Conservation (phyloP, 2,888 invertebrate genomes). For the Aporophyla lueneburgensis region DNA sequence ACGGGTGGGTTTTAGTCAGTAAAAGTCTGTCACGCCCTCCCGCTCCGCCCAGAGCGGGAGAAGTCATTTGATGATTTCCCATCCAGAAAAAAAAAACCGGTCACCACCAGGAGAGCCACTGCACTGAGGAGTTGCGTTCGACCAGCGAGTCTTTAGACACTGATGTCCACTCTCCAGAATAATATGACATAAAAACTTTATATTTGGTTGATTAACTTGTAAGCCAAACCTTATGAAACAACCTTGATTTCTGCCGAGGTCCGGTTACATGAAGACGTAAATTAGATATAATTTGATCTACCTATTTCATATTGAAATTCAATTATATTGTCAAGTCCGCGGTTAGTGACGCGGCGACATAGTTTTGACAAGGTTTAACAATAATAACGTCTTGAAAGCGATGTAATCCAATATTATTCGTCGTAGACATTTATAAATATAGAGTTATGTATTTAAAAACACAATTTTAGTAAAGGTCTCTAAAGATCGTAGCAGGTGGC, state of each 20-base stretch:
- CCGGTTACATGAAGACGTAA: conserved; percentile 39
- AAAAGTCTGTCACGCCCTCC: no score
- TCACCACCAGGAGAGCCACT: no score
- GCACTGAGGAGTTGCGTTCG: no score
- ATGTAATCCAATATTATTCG: conserved; percentile 10
- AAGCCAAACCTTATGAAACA: not conserved
- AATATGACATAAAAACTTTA: not conserved
- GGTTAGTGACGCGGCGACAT: conserved; percentile 36
- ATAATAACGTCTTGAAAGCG: conserved; percentile 17
- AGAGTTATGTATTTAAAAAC: not conserved
- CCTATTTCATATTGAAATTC: conserved; percentile 57
- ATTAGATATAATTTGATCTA: conserved; percentile 48
- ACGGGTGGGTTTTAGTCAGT: no score
- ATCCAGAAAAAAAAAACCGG: no score
- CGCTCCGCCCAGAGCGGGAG: no score
- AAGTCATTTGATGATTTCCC: no score
- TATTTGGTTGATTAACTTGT: not conserved
- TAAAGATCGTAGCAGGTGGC: not conserved
- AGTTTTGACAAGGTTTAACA: conserved; percentile 39
- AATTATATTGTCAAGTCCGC: conserved; percentile 54
- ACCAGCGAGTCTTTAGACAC: not conserved
- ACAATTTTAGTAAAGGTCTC: not conserved
- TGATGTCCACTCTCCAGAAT: not conserved
- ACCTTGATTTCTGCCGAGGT: conserved; percentile 49
- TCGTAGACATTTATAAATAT: not conserved